These are phyloP conservation scores for Acleris cristana DNA, from an alignment of 2,888 invertebrate genomes.

Conservation along the genomic window DNA sequence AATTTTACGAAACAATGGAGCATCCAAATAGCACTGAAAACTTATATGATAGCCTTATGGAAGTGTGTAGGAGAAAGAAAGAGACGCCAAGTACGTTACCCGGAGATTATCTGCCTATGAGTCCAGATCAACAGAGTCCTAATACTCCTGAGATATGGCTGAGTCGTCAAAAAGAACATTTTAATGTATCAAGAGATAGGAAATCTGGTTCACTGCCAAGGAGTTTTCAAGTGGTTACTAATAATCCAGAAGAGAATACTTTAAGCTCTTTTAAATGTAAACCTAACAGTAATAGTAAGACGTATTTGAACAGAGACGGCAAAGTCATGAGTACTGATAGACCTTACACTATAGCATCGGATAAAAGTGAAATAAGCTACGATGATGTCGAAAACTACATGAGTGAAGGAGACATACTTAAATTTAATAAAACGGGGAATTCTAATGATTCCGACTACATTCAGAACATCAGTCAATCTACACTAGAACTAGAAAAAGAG, in stretches of 20 bases:
- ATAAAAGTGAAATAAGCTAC: conserved; percentile 87
- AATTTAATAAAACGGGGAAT: conserved; percentile 70
- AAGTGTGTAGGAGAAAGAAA: conserved; percentile 71
- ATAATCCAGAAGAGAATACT: conserved; percentile 76
- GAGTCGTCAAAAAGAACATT: conserved; percentile 87
- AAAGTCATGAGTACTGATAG: conserved; percentile 85
- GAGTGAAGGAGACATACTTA: conserved; percentile 73
- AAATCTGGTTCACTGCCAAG: conserved; percentile 91
- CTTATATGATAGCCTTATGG: conserved; percentile 70
- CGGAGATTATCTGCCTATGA: conserved; percentile 74
- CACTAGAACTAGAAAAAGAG: conserved; percentile 78
- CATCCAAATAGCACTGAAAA: conserved; percentile 60
- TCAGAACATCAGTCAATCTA: conserved; percentile 77
- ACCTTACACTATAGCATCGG: conserved; percentile 89
- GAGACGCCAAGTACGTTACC: conserved; percentile 58
- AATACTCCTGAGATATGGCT: conserved; percentile 88
- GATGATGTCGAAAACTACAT: conserved; percentile 86
- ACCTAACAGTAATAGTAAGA: conserved; percentile 74
- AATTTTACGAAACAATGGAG: conserved; percentile 72
- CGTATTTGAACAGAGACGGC: conserved; percentile 84
- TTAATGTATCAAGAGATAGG: conserved; percentile 85
- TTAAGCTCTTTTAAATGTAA: conserved; percentile 72
- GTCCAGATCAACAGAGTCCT: conserved; percentile 78
- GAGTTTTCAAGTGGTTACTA: conserved; percentile 88
- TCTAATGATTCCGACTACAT: conserved; percentile 61